These are phyloP conservation scores for Tridacna gigas DNA, from an alignment of 2,888 invertebrate genomes.

Conservation along the genomic window DNA sequence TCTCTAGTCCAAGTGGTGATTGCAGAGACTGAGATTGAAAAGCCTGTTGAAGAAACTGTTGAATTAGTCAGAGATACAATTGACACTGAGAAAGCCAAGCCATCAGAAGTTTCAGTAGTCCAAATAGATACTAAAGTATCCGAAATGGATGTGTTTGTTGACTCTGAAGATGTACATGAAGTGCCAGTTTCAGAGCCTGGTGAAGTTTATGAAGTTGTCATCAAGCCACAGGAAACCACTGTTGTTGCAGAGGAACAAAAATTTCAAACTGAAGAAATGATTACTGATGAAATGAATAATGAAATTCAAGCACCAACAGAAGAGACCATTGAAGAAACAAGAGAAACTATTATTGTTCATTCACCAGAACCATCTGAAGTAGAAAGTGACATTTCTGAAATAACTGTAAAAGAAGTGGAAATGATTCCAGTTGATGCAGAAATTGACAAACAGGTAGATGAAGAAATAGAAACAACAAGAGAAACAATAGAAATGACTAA, in stretches of 20 bases:
- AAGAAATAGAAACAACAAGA: slow-evolving; percentile 23
- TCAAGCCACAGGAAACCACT: slow-evolving; percentile 37
- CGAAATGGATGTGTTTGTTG: background rate
- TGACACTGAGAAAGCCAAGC: slow-evolving; percentile 28
- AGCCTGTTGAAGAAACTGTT: slow-evolving; percentile 62
- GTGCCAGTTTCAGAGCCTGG: background rate
- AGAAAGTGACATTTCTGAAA: slow-evolving; percentile 56
- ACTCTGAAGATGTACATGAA: background rate
- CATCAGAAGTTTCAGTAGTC: slow-evolving; percentile 39
- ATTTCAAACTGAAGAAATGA: slow-evolving; percentile 62
- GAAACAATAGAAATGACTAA: slow-evolving; percentile 11
- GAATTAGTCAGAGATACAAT: slow-evolving; percentile 39
- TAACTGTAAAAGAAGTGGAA: slow-evolving; percentile 42
- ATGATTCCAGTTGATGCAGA: slow-evolving; percentile 3
- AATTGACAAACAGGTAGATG: slow-evolving; percentile 30
- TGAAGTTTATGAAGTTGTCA: background rate
- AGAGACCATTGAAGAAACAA: slow-evolving; percentile 65
- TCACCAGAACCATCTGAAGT: slow-evolving; percentile 44
- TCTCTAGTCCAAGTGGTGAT: slow-evolving; percentile 34
- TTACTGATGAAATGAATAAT: slow-evolving; percentile 27
- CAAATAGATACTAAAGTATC: slow-evolving; percentile 4
- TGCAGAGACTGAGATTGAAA: slow-evolving; percentile 57
- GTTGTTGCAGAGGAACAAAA: slow-evolving; percentile 43
- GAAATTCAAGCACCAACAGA: slow-evolving; percentile 60
- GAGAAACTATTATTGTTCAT: slow-evolving; percentile 51